Evolutionary conservation across 2,113 vertebrate genomes (phyloP).

Genomic region (Coracopsis vasa): DNA sequence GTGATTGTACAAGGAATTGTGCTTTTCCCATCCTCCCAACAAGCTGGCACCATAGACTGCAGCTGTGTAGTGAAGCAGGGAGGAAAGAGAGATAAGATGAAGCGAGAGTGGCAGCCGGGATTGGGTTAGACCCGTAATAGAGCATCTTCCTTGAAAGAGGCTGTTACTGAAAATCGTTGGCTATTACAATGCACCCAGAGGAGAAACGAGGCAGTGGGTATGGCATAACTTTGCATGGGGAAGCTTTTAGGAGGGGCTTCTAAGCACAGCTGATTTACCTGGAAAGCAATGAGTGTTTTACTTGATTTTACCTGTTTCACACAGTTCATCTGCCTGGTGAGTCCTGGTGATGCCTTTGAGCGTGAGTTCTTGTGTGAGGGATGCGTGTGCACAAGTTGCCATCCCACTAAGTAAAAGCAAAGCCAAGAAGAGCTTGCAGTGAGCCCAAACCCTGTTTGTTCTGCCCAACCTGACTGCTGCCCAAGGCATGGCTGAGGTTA

Average conservation of each 20-base stretch:
- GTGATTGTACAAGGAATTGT: not conserved
- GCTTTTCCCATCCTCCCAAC: not conserved
- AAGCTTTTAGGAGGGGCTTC: not conserved
- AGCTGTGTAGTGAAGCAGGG: not conserved
- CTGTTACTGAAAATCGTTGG: not conserved
- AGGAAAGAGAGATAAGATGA: not conserved
- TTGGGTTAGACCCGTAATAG: not conserved
- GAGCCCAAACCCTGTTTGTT: not conserved
- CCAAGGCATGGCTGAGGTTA: constrained; percentile 60
- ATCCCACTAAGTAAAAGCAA: not conserved
- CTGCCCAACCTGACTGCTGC: not conserved
- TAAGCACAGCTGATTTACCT: not conserved
- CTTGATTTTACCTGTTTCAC: not conserved
- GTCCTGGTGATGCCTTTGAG: not conserved
- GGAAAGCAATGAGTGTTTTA: not conserved
- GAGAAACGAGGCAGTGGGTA: not conserved
- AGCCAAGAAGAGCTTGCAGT: not conserved
- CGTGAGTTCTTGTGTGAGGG: not conserved
- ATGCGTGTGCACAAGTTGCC: not conserved
- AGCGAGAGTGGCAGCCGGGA: fast-evolving
- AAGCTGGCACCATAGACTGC: not conserved
- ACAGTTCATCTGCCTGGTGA: fast-evolving
- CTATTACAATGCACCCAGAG: not conserved
- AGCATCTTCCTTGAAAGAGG: constrained; percentile 7
- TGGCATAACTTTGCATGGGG: not conserved